Conservation (phyloP, 2,113 vertebrate species). For the Deroptyus accipitrinus region DNA sequence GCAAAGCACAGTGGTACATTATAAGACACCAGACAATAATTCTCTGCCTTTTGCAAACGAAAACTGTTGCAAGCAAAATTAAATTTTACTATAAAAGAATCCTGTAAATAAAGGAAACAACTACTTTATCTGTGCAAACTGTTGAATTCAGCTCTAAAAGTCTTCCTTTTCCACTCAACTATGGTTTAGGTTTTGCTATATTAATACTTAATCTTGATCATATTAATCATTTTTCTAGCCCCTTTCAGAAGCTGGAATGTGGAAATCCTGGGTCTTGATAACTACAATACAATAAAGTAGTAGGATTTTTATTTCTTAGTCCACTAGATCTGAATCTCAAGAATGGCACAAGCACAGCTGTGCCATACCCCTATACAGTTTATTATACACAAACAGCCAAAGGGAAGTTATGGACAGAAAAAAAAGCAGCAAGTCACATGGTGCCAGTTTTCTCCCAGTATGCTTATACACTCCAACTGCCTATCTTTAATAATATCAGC, state of each 20-base stretch:
- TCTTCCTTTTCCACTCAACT: background rate
- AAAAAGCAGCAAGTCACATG: fast-evolving
- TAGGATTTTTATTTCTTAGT: background rate
- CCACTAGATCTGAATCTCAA: background rate
- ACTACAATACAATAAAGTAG: background rate
- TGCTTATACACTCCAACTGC: background rate
- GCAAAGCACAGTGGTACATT: background rate
- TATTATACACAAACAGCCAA: background rate
- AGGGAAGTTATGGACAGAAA: background rate
- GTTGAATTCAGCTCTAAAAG: background rate
- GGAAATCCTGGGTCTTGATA: background rate
- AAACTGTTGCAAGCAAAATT: background rate
- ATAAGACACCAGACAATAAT: background rate
- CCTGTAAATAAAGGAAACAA: background rate
- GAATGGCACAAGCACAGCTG: fast-evolving
- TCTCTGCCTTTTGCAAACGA: background rate
- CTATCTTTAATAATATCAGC: background rate
- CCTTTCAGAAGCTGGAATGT: background rate
- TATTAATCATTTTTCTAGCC: background rate
- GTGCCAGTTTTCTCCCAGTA: background rate
- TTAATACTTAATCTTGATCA: background rate
- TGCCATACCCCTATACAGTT: background rate
- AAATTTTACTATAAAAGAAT: background rate
- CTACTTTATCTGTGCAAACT: background rate
- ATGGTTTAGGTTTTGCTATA: background rate